A percentile compares a stretch with the other conserved stretches of the same genome.
Conservation (phyloP, 2,113 vertebrate species). For the Sinosuthora webbiana region DNA sequence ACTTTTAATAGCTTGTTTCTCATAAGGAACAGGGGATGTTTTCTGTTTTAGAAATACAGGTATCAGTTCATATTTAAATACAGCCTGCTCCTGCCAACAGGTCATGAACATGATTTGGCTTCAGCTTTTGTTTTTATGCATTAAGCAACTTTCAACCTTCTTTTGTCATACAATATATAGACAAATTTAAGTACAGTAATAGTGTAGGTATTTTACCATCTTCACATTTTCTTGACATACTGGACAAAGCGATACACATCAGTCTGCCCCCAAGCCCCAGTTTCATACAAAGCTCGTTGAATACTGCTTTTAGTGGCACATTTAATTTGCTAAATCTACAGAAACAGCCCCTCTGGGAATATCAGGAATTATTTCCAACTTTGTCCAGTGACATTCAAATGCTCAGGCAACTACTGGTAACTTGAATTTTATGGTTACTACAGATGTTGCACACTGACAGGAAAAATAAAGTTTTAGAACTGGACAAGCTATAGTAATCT, state of each 20-base stretch:
- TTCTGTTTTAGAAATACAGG: constrained; percentile 59
- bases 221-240: constrained; percentile 50
- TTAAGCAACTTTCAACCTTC: constrained; percentile 48
- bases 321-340: neutral
- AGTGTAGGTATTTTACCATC: constrained; percentile 16
- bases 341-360: constrained; percentile 1
- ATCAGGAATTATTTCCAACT: neutral
- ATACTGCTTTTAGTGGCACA: neutral
- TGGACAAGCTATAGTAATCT: constrained; percentile 43
- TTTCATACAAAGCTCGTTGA: neutral
- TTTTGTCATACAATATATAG: constrained; percentile 46
- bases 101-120: constrained; percentile 50
- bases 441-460: neutral
- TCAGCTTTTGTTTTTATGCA: constrained; percentile 49
- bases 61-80: constrained; percentile 54
- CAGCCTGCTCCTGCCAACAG: constrained; percentile 59
- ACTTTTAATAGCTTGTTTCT: constrained; percentile 69
- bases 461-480: constrained; percentile 35
- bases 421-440: neutral
- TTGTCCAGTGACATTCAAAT: constrained; percentile 34
- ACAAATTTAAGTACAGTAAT: constrained; percentile 57
- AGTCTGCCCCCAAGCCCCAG: neutral
- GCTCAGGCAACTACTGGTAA: constrained; percentile 5
- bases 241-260: neutral
- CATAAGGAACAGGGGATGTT: constrained; percentile 44